phyloP scores from a whole-genome alignment of 2,113 vertebrate genomes.

The Pelusios castaneus region DNA sequence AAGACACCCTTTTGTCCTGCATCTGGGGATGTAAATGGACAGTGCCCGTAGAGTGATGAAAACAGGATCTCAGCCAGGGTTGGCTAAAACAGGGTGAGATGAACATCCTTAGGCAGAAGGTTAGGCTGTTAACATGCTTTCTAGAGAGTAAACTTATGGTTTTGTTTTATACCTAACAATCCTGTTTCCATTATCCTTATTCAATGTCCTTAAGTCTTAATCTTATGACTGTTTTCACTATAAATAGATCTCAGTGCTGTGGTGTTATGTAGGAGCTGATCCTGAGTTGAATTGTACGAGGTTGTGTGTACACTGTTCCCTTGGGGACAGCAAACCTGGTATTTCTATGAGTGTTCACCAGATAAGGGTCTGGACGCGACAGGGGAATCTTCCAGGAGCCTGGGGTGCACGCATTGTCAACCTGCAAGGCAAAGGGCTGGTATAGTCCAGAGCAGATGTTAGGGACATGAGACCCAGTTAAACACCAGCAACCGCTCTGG shows the following conservation, averaged over 20 bases:
- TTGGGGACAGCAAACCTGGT: not conserved
- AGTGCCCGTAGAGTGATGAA: not conserved
- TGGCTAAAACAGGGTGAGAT: not conserved
- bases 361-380: not conserved
- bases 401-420: not conserved
- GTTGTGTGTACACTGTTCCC: not conserved
- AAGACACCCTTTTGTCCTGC: not conserved
- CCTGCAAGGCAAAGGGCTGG: not conserved
- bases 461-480: not conserved
- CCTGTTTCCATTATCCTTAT: not conserved
- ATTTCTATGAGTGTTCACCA: not conserved
- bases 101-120: not conserved
- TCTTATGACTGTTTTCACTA: not conserved
- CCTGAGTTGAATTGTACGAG: not conserved
- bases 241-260: not conserved
- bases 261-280: not conserved
- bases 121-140: not conserved
- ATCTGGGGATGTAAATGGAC: not conserved
- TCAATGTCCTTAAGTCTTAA: not conserved
- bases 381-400: not conserved
- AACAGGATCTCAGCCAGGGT: not conserved
- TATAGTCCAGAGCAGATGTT: not conserved
- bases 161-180: not conserved
- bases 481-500: not conserved
- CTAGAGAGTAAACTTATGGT: too few species aligned